Evolutionary conservation across 2,797 vertebrate genomes (phyloP), one percentile per base, ranked within the genome.

Genomic region (Neostethus bicornis): DNA sequence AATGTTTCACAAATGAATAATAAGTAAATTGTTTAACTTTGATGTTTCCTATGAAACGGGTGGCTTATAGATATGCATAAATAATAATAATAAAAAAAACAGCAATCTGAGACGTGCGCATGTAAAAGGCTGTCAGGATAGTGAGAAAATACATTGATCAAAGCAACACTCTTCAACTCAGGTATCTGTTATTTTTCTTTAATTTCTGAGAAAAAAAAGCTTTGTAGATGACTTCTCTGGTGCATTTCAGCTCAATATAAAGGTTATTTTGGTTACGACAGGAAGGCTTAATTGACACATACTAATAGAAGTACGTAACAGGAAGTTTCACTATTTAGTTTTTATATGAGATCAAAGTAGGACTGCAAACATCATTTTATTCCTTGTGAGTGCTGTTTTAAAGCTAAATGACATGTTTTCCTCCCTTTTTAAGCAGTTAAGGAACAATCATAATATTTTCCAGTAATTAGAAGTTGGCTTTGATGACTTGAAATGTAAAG

Each of bases 161-260:
- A n/a, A 29, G 14, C 9, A 9, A 37, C 3, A 17, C 7, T 8
- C 34, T 7, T n/a, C 37, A 7, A 39, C 24, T 45, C 12, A 19
- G 17, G 16, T 31, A 20, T 73, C 35, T 54, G 7, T 39, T 63
- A 49, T 56, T 42, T 4, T 31, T 28, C 48, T 20, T 17, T 61
- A 23, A 58, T 43, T 46, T 56, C 19, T 26, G 29, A 20, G 14
- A 25, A 57, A 67, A 73, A 29, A 31, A 13, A 48, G 32, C 53
- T 57, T n/a, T 47, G 73, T 70, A 35, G 56, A 65, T 67, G 52
- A 67, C 55, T 29, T 79, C 70, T 74, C 68, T 11, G 46, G 13
- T 3, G 20, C 23, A 4, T 1, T 59, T 41, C 44, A 58, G 54
- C 73, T 61, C 73, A 61, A 53, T 45, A 66, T 38, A 69, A 73